phyloP scores from a whole-genome alignment of 2,888 invertebrate species.

The Ferrisia virgata region DNA sequence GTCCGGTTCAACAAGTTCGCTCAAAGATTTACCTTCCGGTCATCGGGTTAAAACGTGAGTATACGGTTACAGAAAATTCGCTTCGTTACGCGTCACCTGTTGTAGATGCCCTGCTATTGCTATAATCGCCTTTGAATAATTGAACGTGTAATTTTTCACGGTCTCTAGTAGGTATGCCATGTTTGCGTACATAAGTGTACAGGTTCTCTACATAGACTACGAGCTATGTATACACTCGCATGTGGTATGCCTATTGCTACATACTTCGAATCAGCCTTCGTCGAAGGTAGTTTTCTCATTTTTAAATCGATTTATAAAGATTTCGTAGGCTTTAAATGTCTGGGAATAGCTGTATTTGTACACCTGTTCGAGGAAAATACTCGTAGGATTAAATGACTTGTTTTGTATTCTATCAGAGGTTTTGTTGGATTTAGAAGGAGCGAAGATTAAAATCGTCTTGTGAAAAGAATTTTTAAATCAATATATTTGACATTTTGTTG shows the following conservation, averaged over 20 bases:
- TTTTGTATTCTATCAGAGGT: too few relatives aligned
- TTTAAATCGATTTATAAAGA: not conserved
- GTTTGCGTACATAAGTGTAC: not conserved
- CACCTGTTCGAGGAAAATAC: too few relatives aligned
- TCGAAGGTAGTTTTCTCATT: not conserved
- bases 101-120: not conserved
- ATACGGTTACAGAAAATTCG: not conserved
- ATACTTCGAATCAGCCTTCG: not conserved
- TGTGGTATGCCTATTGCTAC: not conserved
- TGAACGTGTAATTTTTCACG: conserved; percentile 14
- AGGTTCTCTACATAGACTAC: too few relatives aligned
- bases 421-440: too few relatives aligned
- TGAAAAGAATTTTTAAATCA: too few relatives aligned
- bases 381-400: too few relatives aligned
- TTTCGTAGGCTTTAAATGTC: not conserved
- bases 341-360: not conserved
- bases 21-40: conserved; percentile 27
- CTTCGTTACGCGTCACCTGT: conserved; percentile 11
- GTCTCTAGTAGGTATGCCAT: not conserved
- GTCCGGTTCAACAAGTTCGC: conserved; percentile 37
- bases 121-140: conserved; percentile 22
- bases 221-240: not conserved
- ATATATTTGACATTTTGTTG: too few relatives aligned
- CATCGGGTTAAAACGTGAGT: conserved; percentile 38
- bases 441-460: too few relatives aligned